phyloP scores from a whole-genome alignment of 2,888 invertebrate genomes.

The Nebria salina region DNA sequence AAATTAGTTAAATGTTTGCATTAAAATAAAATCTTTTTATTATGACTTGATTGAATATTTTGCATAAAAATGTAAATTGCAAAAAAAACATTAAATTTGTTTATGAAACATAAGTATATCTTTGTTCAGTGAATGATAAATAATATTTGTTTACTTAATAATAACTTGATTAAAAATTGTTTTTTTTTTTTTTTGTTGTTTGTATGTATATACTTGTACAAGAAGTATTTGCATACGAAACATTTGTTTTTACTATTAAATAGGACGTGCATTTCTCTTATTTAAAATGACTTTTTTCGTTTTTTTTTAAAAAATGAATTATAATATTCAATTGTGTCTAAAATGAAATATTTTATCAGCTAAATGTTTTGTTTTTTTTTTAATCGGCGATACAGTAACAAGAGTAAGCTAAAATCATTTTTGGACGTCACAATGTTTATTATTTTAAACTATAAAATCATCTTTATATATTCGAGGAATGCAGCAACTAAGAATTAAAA shows the following conservation, averaged over 20 bases:
- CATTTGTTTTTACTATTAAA: constrained; percentile 28
- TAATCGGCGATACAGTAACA: constrained; percentile 31
- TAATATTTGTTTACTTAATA: constrained; percentile 24
- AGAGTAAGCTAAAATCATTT: constrained; percentile 52
- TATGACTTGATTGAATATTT: constrained; percentile 29
- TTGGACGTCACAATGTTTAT: constrained; percentile 54
- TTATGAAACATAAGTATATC: constrained; percentile 40
- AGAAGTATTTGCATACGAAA: constrained; percentile 31
- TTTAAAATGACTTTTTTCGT: constrained; percentile 12
- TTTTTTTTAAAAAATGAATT: not conserved
- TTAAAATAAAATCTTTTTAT: constrained; percentile 37
- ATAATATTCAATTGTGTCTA: not conserved
- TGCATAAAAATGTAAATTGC: constrained; percentile 37
- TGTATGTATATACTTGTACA: constrained; percentile 32
- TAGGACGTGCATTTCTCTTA: constrained; percentile 38
- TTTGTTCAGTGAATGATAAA: constrained; percentile 32
- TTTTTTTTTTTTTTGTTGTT: constrained; percentile 6
- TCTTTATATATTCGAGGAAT: constrained; percentile 26
- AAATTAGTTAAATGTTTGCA: not conserved
- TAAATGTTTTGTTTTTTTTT: constrained; percentile 27
- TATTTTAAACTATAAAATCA: constrained; percentile 24
- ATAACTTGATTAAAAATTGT: constrained; percentile 16
- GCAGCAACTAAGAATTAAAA: constrained; percentile 37
- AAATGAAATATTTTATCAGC: constrained; percentile 24
- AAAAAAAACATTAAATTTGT: constrained; percentile 29